Base-by-base conservation (phyloP, 2,113 vertebrate genomes). In the Sorex fumeus region DNA sequence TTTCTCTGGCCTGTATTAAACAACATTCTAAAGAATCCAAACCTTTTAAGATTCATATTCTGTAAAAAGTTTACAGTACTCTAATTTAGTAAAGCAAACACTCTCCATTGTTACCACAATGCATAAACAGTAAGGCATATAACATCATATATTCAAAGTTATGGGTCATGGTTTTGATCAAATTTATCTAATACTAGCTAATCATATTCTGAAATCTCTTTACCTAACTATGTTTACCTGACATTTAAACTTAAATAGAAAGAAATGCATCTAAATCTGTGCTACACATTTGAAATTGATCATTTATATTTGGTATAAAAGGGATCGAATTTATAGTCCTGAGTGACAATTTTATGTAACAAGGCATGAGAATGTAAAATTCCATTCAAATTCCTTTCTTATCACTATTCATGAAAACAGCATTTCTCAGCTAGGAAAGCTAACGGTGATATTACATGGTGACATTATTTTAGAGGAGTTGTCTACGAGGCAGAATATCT, bases 391-490 rank as follows among this genome's bases (percentile, higher is more conserved):
- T 96, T 95, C 87, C 66, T 91, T 75, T 95, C 96, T 96, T 95
- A 96, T 97, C 95, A 96, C 91, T 97, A 97, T 97, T 96, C 96
- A 97, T 97, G 95, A 95, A 96, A 97, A 95, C 87, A 89, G 94
- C 95, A 96, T 95, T 96, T 97, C 91, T 96, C 95, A 95, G 92
- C 93, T 95, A 60, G 66, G 94, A 96, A 96, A 97, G 93, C 93
- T 96, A 95, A 96, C 95, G 91, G 95, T 94, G 92, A 94, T 96
- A 96, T 96, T 96, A 95, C 96, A 96, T 96, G 94, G 96, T 96
- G 94, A 95, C 92, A 95, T 97, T 97, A 95, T 94, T 96, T 97
- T 92, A 95, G 96, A 95, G 96, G 91, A 95, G 80, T 96, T 95
- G 95, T 95, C 94, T 95, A 96, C 45, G 30, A 95, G 93, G 84